Conservation (phyloP, 1,140 invertebrate species). For the Monomorium pharaonis region DNA sequence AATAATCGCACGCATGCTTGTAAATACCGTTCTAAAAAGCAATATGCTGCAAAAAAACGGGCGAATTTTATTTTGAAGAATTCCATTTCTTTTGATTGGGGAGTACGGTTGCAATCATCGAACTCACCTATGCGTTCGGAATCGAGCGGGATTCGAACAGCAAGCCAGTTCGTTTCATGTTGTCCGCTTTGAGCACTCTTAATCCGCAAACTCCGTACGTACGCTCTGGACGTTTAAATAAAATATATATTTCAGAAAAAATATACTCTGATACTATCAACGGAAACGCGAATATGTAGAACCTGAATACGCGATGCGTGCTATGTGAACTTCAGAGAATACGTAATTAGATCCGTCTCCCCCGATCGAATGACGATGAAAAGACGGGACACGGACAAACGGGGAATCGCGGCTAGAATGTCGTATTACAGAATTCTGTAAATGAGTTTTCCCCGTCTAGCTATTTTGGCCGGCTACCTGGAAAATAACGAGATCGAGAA, state of each 20-base stretch:
- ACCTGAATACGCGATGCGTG: neutral
- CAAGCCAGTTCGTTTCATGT: constrained; percentile 17
- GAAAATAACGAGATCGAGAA: constrained; percentile 24
- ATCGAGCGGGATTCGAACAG: neutral
- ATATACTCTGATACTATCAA: neutral
- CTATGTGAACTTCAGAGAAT: neutral
- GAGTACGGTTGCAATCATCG: constrained; percentile 17
- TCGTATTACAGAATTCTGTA: neutral
- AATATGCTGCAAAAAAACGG: constrained; percentile 31
- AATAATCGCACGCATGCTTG: constrained; percentile 1
- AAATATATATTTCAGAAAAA: constrained; percentile 25
- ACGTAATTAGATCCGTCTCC: neutral
- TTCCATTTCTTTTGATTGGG: constrained; percentile 50
- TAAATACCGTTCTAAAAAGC: constrained; percentile 13
- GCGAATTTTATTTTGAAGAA: constrained; percentile 15
- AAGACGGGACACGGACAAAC: neutral
- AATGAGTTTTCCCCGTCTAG: neutral
- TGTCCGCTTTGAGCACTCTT: constrained; percentile 37
- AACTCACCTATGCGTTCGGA: neutral
- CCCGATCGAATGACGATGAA: neutral
- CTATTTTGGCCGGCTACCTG: neutral
- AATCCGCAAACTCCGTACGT: constrained; percentile 23
- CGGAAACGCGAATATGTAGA: neutral
- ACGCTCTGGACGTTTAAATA: constrained; percentile 11
- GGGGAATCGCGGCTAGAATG: neutral